Evolutionary conservation across 2,797 vertebrate genomes (phyloP).

Genomic region (Gadopsis marmoratus): DNA sequence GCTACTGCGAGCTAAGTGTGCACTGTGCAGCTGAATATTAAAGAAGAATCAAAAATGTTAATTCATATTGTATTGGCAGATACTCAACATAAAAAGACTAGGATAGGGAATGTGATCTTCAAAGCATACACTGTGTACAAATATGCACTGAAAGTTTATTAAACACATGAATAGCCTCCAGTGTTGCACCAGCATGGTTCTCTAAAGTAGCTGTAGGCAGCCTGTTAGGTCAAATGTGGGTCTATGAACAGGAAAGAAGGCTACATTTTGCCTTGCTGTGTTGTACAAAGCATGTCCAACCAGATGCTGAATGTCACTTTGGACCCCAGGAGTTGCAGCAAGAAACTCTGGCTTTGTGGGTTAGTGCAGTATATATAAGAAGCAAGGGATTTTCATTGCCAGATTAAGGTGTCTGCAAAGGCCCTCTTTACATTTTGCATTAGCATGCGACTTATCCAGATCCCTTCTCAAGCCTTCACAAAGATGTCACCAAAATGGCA

Average conservation of each 20-base stretch:
- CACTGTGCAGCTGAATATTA: background rate
- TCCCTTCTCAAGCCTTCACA: conserved; percentile 9
- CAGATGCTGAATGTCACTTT: conserved; percentile 63
- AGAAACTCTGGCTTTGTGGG: conserved; percentile 51
- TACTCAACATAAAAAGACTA: background rate
- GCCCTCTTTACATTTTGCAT: conserved; percentile 54
- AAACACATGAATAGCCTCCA: conserved; percentile 6
- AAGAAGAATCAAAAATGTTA: background rate
- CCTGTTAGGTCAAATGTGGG: conserved; percentile 30
- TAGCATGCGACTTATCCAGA: conserved; percentile 33
- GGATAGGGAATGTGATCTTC: background rate
- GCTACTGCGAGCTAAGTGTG: no score
- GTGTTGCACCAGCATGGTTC: background rate
- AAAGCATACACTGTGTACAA: background rate
- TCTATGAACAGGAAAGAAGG: conserved; percentile 8
- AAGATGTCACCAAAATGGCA: conserved; percentile 36
- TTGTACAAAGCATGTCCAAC: conserved; percentile 41
- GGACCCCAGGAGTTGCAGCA: conserved; percentile 44
- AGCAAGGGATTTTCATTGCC: conserved; percentile 54
- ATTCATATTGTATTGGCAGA: background rate
- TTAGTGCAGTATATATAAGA: conserved; percentile 63
- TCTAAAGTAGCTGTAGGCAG: conserved; percentile 16
- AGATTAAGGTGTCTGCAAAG: conserved; percentile 60
- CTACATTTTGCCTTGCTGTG: conserved; percentile 15
- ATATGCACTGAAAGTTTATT: background rate